Evolutionary conservation across 2,888 invertebrate species (phyloP), one percentile per base, ranked within the genome.

Genomic region (Hypomecis punctinalis): DNA sequence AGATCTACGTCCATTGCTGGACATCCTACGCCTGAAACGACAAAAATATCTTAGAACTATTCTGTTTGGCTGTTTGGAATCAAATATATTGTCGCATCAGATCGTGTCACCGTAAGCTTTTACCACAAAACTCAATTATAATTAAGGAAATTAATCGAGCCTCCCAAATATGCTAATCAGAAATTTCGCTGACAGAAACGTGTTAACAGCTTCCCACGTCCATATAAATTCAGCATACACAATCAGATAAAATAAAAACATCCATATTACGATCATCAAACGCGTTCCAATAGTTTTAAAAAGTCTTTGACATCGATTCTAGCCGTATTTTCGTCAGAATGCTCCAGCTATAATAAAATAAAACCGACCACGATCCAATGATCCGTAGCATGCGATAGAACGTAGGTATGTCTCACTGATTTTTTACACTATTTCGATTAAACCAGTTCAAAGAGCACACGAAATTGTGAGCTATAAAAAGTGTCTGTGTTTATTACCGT

Each of bases 381-480:
- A 83, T 82, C 84, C 85, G 83, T 73, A 82, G 80, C 86, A 84
- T 79, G 86, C 86, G 81, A 86, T 84, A 81, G 72, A 72, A 71
- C 67, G 77, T 82, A 82, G 81, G 82, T 85, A 79, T 79, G 76
- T 76, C 80, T 77, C 70, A 77, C 81, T 61, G 66, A 67, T 67
- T 87, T 87, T 88, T 87, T 86, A 84, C 81, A 69, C 72, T 72
- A 77, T 78, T 83, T 86, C 85, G 82, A 85, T 86, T 79, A 83
- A 87, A 87, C 84, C 85, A 89, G 88, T 90, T 90, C 89, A 90
- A 88, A 89, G 89, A 90, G 87, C 89, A 87, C 81, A 83, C 84
- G 84, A 85, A 85, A 86, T 83, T 82, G 77, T 79, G 83, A 78
- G 72, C 78, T 67, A 77, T 78, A 82, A 83, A 86, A 85, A 82